Percentiles rank a stretch among this genome's conserved stretches.
Conservation (phyloP, 37 sponge, comb jelly and placozoan genomes). For the Beroe ovata region DNA sequence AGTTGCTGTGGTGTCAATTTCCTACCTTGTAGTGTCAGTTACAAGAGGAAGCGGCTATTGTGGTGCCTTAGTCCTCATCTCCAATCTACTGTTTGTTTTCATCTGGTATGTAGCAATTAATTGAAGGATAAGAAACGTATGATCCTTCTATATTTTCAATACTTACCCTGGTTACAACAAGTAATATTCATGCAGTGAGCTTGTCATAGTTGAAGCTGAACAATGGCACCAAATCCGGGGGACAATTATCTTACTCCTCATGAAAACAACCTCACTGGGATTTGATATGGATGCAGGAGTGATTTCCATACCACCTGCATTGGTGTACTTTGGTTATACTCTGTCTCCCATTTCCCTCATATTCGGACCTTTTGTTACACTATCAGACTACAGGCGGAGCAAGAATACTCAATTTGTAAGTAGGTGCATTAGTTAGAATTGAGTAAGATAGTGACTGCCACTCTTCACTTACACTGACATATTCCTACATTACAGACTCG, state of each 20-base stretch:
- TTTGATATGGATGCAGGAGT: constrained; percentile 67
- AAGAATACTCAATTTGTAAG: constrained; percentile 29
- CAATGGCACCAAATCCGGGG: constrained; percentile 59
- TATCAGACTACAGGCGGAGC: constrained; percentile 39
- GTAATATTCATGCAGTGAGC: too few species aligned
- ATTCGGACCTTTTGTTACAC: constrained; percentile 61
- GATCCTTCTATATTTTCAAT: too few species aligned
- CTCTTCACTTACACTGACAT: too few species aligned
- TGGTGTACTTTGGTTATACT: constrained; percentile 20
- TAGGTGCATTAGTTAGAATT: too few species aligned
- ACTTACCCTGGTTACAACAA: too few species aligned
- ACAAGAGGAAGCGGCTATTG: neutral
- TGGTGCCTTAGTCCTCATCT: constrained; percentile 15
- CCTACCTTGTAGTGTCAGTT: neutral
- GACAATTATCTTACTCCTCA: constrained; percentile 37
- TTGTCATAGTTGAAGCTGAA: neutral
- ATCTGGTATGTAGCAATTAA: constrained; percentile 52
- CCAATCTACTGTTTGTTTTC: constrained; percentile 24
- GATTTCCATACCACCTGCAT: neutral
- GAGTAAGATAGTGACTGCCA: too few species aligned
- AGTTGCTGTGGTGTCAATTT: constrained; percentile 4
- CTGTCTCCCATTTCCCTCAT: constrained; percentile 52
- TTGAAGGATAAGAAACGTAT: too few species aligned
- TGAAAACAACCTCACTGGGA: constrained; percentile 45
- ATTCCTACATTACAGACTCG: neutral